Evolutionary conservation across 2,888 invertebrate species (phyloP), one percentile per base, ranked within the genome.

Genomic region (Drosophila antonietae): DNA sequence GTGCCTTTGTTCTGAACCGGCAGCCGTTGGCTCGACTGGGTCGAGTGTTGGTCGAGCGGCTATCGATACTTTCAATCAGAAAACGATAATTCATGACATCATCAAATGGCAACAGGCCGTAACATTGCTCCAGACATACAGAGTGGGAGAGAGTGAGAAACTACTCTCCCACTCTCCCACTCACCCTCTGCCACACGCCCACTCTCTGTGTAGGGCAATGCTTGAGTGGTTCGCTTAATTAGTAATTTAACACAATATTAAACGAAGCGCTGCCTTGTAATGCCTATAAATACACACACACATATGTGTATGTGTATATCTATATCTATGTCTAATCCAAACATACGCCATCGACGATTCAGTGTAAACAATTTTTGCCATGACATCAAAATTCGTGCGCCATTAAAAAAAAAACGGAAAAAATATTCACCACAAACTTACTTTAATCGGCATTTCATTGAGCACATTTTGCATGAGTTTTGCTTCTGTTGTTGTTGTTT

Each of bases 61-160:
- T 88, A 84, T 89, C 83, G 78, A 81, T 80, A 86, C 83, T 88
- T 89, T 88, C 86, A 88, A 89, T 88, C 88, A 86, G 74, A 90
- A 85, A 80, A 80, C 86, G 82, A 89, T 90, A 90, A 87, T 79
- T 90, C 69, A 90, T 89, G 89, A 90, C 90, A 90, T 90, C 89
- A 89, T 83, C 83, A 69, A 63, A 56, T 33, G 59, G 47, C 74
- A 82, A 33, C 71, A 70, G 68, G 51, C 82, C 82, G 80, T 74
- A 80, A 70, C 71, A 69, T 68, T 39, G 60, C 49, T 43, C 41
- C 23, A 37, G 33, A 31, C 15, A 43, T 15, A 18, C 23, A 23
- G 39, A 10, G 43, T 15, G 73, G 28, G 31, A 3, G 60, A 23
- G 73, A 43, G 35, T 3, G 63, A 31, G 28, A 52, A 44, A 8